Percentiles rank a stretch among this genome's conserved stretches.
Evolutionary conservation across 2,797 vertebrate species (phyloP).

Genomic region (Galaxias olidus): DNA sequence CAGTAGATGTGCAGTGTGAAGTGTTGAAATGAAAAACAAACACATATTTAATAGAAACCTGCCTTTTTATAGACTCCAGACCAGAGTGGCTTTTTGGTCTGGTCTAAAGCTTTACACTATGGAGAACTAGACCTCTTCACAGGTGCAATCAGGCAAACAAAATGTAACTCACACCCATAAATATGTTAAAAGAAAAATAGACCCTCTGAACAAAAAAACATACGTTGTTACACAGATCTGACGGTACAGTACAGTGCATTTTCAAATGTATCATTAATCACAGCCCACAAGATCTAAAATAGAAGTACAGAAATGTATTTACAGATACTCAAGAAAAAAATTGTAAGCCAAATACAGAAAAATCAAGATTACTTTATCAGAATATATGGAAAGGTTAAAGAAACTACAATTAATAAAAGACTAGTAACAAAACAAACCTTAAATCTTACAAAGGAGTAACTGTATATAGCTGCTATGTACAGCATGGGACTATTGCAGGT

Average conservation of each 20-base stretch:
- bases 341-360: slow-evolving; percentile 1
- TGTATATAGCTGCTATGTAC: too few relatives aligned
- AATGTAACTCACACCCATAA: slow-evolving; percentile 36
- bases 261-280: slow-evolving; percentile 37
- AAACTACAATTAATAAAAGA: slow-evolving; percentile 1
- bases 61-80: too few relatives aligned
- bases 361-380: not conserved
- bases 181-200: slow-evolving; percentile 41
- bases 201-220: slow-evolving; percentile 6
- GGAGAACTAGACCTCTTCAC: too few relatives aligned
- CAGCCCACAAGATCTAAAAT: slow-evolving; percentile 26
- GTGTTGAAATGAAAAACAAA: too few relatives aligned
- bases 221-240: slow-evolving; percentile 24
- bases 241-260: slow-evolving; percentile 40
- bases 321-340: slow-evolving; percentile 45
- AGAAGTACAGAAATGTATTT: slow-evolving; percentile 35
- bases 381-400: slow-evolving; percentile 16
- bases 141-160: too few relatives aligned
- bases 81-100: too few relatives aligned
- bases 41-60: too few relatives aligned
- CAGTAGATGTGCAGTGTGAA: too few relatives aligned
- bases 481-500: too few relatives aligned
- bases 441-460: not conserved
- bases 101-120: too few relatives aligned
- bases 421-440: slow-evolving; percentile 9